Conservation (phyloP, 2,113 vertebrate species). For the Trichechus manatus region DNA sequence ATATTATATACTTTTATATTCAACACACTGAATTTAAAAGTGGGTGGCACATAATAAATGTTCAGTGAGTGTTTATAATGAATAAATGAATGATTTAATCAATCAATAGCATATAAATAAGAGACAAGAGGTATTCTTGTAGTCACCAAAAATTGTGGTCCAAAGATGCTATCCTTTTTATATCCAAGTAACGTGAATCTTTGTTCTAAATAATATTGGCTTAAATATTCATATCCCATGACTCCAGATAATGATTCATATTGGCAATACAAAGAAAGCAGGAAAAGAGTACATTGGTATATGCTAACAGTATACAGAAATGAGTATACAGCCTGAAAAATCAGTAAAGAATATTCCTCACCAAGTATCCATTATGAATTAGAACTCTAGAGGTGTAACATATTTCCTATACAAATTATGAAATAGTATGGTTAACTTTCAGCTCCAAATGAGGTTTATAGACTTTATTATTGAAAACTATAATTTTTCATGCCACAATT, state of each 20-base stretch:
- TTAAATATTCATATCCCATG: constrained; percentile 16
- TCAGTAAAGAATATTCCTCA: not conserved
- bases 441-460: not conserved
- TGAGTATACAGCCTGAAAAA: not conserved
- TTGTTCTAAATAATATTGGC: not conserved
- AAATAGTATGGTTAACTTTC: not conserved
- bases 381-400: not conserved
- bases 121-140: not conserved
- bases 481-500: constrained; percentile 43
- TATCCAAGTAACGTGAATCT: not conserved
- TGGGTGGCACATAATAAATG: not conserved
- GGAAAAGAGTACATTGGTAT: not conserved
- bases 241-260: not conserved
- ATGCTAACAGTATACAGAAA: not conserved
- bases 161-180: not conserved
- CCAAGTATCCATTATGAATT: not conserved
- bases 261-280: constrained; percentile 5
- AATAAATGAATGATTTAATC: not conserved
- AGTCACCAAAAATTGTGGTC: not conserved
- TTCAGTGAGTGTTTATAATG: not conserved
- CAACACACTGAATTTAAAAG: not conserved
- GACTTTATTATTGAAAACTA: constrained; percentile 39
- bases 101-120: not conserved
- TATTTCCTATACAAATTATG: constrained; percentile 21
- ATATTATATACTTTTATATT: not conserved